phyloP scores from a whole-genome alignment of 2,113 vertebrate genomes.

The Hippocampus zosterae region DNA sequence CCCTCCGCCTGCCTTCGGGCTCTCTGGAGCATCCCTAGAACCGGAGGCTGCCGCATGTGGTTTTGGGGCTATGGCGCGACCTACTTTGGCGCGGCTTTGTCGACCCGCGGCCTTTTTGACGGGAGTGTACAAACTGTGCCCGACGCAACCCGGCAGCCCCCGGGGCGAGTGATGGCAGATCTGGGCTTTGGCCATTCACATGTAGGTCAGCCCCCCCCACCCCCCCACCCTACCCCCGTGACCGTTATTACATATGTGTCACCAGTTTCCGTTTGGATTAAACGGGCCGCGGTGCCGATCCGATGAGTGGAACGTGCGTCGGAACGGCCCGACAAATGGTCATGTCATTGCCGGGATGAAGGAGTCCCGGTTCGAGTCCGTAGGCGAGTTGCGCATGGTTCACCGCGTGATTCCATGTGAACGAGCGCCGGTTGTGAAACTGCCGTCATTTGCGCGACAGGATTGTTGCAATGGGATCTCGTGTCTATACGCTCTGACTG shows the following conservation, averaged over 20 bases:
- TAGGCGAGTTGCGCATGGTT: slow-evolving; percentile 4
- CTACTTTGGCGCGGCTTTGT: slow-evolving; percentile 53
- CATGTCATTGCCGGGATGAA: slow-evolving; percentile 38
- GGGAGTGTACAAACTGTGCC: slow-evolving; percentile 49
- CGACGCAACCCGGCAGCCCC: slow-evolving; percentile 56
- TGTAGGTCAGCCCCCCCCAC: slow-evolving; percentile 68
- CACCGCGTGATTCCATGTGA: slow-evolving; percentile 5
- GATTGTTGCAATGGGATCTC: too few relatives aligned
- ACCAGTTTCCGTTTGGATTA: slow-evolving; percentile 43
- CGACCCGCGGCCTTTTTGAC: slow-evolving; percentile 39
- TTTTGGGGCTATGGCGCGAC: slow-evolving; percentile 49
- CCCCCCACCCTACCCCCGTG: too few relatives aligned
- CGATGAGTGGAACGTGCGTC: slow-evolving; percentile 25
- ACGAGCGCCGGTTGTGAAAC: background rate
- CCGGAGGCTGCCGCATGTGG: slow-evolving; percentile 35
- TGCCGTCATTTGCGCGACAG: background rate
- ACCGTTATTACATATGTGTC: slow-evolving; percentile 35
- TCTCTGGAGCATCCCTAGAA: slow-evolving; percentile 21
- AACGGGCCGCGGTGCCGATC: slow-evolving; percentile 41
- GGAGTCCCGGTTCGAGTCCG: background rate
- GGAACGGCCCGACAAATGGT: slow-evolving; percentile 46
- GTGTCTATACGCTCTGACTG: background rate
- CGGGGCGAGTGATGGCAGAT: slow-evolving; percentile 53
- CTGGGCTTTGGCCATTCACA: slow-evolving; percentile 66
- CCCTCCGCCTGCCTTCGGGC: slow-evolving; percentile 29